Evolutionary conservation across 2,113 vertebrate species (phyloP).

Genomic region (Phycodurus eques): DNA sequence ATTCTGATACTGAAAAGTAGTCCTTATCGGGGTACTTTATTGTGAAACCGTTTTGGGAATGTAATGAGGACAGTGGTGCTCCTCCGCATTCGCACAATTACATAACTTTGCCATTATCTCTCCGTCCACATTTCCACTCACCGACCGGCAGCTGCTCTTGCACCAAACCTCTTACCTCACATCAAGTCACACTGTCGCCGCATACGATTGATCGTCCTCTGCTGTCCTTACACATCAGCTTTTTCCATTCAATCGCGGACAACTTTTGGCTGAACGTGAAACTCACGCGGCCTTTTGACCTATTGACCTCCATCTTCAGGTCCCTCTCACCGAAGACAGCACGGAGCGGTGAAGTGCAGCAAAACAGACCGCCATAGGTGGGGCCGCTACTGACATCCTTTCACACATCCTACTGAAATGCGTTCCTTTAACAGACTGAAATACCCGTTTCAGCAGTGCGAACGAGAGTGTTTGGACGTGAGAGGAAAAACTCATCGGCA

Average conservation of each 20-base stretch:
- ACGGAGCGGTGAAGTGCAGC: conserved; percentile 9
- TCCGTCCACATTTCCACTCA: conserved; percentile 8
- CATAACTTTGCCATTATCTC: conserved; percentile 26
- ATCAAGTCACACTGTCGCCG: not conserved
- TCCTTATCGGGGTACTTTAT: no score
- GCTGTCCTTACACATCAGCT: conserved; percentile 10
- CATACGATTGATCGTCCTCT: conserved; percentile 21
- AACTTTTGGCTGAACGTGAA: conserved; percentile 24
- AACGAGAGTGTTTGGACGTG: no score
- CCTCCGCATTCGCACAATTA: conserved; percentile 21
- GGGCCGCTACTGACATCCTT: no score
- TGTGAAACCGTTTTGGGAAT: not conserved
- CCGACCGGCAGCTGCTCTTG: conserved; percentile 5
- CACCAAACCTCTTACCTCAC: conserved; percentile 23
- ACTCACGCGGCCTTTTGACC: conserved; percentile 13
- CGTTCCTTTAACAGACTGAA: no score
- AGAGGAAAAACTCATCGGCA: no score
- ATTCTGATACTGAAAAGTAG: no score
- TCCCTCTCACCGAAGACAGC: conserved; percentile 15
- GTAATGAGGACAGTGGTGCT: not conserved
- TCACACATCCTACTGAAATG: no score
- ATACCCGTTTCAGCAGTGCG: no score
- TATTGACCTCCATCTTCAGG: conserved; percentile 1
- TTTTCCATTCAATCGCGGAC: conserved; percentile 34
- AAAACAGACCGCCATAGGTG: not conserved